Base-by-base conservation (phyloP, 2,797 vertebrate species). In the Allobates femoralis region DNA sequence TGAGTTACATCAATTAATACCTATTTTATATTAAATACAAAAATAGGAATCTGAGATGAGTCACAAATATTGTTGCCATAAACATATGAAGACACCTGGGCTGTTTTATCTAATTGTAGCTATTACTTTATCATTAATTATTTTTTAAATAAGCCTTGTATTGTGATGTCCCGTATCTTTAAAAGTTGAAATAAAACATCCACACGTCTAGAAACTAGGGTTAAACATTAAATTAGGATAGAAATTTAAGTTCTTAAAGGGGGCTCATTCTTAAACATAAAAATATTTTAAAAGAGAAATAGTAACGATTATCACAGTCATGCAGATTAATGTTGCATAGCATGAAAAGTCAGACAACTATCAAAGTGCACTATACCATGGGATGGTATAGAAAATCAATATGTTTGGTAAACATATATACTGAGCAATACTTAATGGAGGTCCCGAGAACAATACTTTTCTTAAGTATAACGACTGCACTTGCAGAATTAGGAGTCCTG, bases 401-500 rank as follows among this genome's bases (percentile, higher is more conserved):
- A 32, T 85, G 23, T 75, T 81, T 41, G 74, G n/a, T 34, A 8
- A 55, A 46, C 41, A 46, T 46, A 3, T 32, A 81, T 66, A 58
- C 28, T 51, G 23, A 53, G 58, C 73, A 28, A 79, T 62, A 79
- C 77, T 79, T 62, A 64, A 69, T 74, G 23, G 71, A 74, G 71
- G 41, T 46, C 71, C 26, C 26, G 41, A 46, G 26, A 50, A 74
- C 71, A 50, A 71, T 50, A 74, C 71, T 71, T 71, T 21, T n/a
- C 34, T 69, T 71, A 23, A 71, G 37, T 32, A 82, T 56, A 56
- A 41, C 2, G 4, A 58, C 10, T 41, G 83, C 16, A 6, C 14
- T 56, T 21, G 28, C 41, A 34, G 15, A 91, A 92, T 92, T 97
- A 97, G 89, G 94, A 95, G 26, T 96, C 95, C 91, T 96, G 94